phyloP scores from a whole-genome alignment of 2,797 vertebrate species.

The Ciconia nigra region DNA sequence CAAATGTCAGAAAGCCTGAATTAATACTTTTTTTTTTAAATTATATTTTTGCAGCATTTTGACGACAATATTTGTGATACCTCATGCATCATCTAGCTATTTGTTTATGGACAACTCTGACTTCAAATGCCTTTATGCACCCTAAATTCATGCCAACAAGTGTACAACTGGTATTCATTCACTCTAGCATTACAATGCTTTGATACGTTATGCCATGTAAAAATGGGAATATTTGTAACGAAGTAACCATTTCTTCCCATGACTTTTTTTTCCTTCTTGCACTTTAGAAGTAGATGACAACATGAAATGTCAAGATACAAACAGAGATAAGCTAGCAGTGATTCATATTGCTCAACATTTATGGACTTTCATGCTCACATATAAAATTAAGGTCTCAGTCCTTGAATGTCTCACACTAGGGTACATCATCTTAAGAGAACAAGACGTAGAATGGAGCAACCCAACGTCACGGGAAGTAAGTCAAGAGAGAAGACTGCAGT shows the following conservation, averaged over 20 bases:
- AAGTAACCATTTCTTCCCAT: neutral
- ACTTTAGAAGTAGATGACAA: neutral
- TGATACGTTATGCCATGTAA: neutral
- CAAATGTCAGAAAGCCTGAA: slow-evolving; percentile 65
- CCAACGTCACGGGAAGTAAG: neutral
- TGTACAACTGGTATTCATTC: neutral
- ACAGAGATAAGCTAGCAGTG: neutral
- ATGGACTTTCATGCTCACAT: neutral
- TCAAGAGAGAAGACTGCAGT: neutral
- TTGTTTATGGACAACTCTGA: neutral
- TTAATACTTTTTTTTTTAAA: slow-evolving; percentile 42
- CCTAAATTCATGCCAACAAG: neutral
- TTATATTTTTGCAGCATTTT: slow-evolving; percentile 31
- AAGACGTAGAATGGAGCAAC: neutral
- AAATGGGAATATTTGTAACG: neutral
- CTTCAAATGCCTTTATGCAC: neutral
- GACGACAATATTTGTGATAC: slow-evolving; percentile 44
- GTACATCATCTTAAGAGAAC: neutral
- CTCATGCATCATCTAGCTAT: neutral
- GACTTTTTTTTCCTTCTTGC: neutral
- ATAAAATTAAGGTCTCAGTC: neutral
- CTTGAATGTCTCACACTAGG: neutral
- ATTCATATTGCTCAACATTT: neutral
- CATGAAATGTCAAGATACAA: neutral
- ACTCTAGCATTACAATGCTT: neutral